These are phyloP conservation scores for Colletes gigas DNA, from an alignment of 1,140 invertebrate species.

Conservation along the genomic window DNA sequence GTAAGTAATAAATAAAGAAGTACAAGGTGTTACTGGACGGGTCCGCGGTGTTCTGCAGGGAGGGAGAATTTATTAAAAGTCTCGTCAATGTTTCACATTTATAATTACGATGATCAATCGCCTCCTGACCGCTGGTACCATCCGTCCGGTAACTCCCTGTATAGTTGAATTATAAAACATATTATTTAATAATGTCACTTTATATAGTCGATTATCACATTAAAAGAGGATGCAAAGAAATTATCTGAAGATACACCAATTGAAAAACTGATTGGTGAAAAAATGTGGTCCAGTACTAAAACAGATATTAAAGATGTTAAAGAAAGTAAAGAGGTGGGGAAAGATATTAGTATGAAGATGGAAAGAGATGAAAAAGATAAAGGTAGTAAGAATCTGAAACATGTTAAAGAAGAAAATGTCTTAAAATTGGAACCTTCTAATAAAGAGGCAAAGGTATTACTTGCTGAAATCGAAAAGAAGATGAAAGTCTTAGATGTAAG, in stretches of 20 bases:
- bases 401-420: too few relatives aligned
- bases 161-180: constrained; percentile 16
- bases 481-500: constrained; percentile 77
- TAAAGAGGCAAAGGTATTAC: constrained; percentile 82
- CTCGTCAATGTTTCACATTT: too few relatives aligned
- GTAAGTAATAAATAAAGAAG: constrained; percentile 57
- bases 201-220: constrained; percentile 51
- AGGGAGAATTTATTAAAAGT: too few relatives aligned
- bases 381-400: not conserved
- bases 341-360: not conserved
- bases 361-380: not conserved
- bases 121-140: too few relatives aligned
- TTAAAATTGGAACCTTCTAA: constrained; percentile 88
- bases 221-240: constrained; percentile 3
- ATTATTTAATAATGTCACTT: constrained; percentile 22
- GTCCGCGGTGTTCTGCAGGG: too few relatives aligned
- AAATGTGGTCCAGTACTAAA: constrained; percentile 40
- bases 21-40: too few relatives aligned
- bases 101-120: too few relatives aligned
- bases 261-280: constrained; percentile 62
- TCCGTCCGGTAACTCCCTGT: not conserved
- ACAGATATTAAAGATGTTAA: constrained; percentile 15
- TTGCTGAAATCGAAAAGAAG: constrained; percentile 82
- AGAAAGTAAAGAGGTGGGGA: not conserved
- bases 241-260: constrained; percentile 23